A percentile compares a stretch with the other conserved stretches of the same genome.
These are phyloP conservation scores for Erpetoichthys calabaricus DNA, from an alignment of 2,797 vertebrate genomes.

Conservation along the genomic window DNA sequence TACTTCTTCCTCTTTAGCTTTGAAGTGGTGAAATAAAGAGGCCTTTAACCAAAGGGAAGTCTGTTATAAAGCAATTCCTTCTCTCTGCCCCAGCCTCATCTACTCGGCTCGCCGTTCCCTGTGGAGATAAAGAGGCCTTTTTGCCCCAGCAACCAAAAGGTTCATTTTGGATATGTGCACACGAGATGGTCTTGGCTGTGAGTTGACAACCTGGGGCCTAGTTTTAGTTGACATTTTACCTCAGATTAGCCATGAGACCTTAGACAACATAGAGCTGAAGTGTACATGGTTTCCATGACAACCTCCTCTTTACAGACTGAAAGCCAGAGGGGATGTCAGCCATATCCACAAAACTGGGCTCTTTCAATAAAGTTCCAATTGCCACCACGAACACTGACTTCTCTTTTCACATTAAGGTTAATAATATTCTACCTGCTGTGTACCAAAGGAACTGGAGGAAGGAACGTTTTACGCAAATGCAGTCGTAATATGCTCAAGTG, in stretches of 20 bases:
- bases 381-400: conserved; percentile 6
- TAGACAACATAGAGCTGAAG: conserved; percentile 15
- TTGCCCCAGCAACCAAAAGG: conserved; percentile 38
- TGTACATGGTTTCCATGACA: conserved; percentile 34
- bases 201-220: conserved; percentile 26
- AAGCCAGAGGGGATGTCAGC: conserved; percentile 20
- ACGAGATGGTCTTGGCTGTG: conserved; percentile 18
- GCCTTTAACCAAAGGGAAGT: conserved; percentile 1
- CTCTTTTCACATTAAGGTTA: conserved; percentile 16
- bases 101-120: conserved; percentile 19
- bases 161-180: conserved; percentile 30
- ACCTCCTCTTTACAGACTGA: conserved; percentile 24
- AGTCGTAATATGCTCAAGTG: conserved; percentile 11
- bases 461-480: conserved; percentile 6
- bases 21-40: conserved; percentile 29
- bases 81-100: conserved; percentile 25
- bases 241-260: conserved; percentile 23
- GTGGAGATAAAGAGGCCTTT: conserved; percentile 27
- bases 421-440: conserved; percentile 13
- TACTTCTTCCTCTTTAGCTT: conserved; percentile 15
- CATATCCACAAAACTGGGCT: conserved; percentile 21
- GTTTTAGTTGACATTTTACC: conserved; percentile 22
- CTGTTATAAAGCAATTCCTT: conserved; percentile 13
- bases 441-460: conserved; percentile 5
- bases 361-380: conserved; percentile 5